Evolutionary conservation across 1,140 invertebrate species (phyloP).

Genomic region (Sinonovacula constricta): DNA sequence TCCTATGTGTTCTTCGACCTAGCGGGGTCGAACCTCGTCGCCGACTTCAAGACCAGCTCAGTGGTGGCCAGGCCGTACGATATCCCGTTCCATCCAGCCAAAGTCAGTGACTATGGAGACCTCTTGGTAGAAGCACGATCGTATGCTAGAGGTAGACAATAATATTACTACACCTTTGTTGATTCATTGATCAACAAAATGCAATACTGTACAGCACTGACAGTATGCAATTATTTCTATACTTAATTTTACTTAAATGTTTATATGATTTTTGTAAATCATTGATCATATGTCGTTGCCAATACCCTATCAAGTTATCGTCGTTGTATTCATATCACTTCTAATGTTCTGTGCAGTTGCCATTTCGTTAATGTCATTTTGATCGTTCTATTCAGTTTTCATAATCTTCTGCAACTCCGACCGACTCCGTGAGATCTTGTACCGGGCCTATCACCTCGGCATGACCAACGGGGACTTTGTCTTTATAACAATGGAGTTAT

Average conservation of each 20-base stretch:
- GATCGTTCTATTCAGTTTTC: conserved; percentile 52
- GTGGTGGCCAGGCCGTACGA: conserved; percentile 54
- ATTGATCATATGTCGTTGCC: neutral
- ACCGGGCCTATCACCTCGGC: conserved; percentile 52
- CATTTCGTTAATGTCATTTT: too few species aligned
- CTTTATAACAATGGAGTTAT: conserved; percentile 62
- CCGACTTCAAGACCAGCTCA: conserved; percentile 44
- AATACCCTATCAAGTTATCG: too few species aligned
- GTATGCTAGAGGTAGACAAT: conserved; percentile 59
- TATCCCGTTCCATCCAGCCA: conserved; percentile 51
- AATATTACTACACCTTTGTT: too few species aligned
- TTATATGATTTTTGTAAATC: too few species aligned
- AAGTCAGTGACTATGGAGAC: conserved; percentile 46
- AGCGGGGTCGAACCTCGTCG: conserved; percentile 53
- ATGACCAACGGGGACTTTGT: conserved; percentile 58
- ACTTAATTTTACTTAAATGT: too few species aligned
- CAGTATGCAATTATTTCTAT: too few species aligned
- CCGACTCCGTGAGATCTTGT: conserved; percentile 50
- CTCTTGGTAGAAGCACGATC: conserved; percentile 51
- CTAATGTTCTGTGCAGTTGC: too few species aligned
- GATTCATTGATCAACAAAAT: too few species aligned
- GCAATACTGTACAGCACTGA: too few species aligned
- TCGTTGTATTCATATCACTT: too few species aligned
- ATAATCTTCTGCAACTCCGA: conserved; percentile 60
- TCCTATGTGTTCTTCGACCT: conserved; percentile 61